Conservation (phyloP, 2,888 invertebrate genomes). For the Meiosimyza decipiens region DNA sequence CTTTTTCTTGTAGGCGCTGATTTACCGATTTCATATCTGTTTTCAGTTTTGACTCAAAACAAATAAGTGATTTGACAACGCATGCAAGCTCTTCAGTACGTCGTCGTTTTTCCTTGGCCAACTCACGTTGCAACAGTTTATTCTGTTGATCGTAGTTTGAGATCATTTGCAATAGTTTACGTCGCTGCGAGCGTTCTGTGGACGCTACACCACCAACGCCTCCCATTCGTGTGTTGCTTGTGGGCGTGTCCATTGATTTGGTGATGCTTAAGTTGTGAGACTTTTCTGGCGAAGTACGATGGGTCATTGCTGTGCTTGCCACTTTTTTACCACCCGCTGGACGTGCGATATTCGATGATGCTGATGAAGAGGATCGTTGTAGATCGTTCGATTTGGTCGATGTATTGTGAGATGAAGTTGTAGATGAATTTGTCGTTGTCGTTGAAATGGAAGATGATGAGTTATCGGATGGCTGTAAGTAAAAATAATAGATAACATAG, state of each 20-base stretch:
- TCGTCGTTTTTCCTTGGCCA: constrained; percentile 63
- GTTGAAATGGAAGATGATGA: constrained; percentile 53
- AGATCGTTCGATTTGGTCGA: constrained; percentile 54
- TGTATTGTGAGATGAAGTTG: constrained; percentile 28
- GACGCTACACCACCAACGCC: constrained; percentile 23
- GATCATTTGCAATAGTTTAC: constrained; percentile 61
- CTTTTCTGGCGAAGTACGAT: constrained; percentile 27
- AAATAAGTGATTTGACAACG: constrained; percentile 64
- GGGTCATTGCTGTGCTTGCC: constrained; percentile 21
- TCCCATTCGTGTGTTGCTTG: neutral
- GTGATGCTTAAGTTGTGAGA: neutral
- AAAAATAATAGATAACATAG: constrained; percentile 23
- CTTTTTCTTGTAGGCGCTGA: constrained; percentile 62
- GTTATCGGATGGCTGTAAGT: constrained; percentile 57
- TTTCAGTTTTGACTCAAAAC: constrained; percentile 65
- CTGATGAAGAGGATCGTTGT: constrained; percentile 57
- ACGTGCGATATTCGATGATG: constrained; percentile 49
- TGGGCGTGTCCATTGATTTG: constrained; percentile 2
- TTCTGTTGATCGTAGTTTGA: constrained; percentile 63
- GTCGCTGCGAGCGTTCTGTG: constrained; percentile 56
- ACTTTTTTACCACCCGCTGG: constrained; percentile 36
- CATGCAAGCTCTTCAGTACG: constrained; percentile 64
- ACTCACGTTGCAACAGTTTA: constrained; percentile 60
- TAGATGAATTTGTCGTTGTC: constrained; percentile 40
- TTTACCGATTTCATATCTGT: constrained; percentile 65